A percentile compares a stretch with the other conserved stretches of the same genome.
These are phyloP conservation scores for Phengaris alcon DNA, from an alignment of 2,888 invertebrate species.

Conservation along the genomic window DNA sequence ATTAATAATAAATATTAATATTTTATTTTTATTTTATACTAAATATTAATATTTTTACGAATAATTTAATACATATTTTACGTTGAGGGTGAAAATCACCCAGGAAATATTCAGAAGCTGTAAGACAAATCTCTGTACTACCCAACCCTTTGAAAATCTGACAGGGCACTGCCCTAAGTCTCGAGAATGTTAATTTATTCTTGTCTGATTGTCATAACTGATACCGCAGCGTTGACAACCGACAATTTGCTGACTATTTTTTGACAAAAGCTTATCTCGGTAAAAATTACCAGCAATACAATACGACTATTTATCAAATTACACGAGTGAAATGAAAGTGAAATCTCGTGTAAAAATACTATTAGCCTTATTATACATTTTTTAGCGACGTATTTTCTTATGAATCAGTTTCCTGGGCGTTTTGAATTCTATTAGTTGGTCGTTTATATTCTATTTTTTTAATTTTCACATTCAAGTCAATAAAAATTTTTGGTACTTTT, in stretches of 20 bases:
- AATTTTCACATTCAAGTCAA: no score
- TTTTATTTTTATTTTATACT: no score
- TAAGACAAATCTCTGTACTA: neutral
- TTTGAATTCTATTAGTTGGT: no score
- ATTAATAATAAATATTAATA: no score
- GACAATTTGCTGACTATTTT: neutral
- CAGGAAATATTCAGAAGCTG: neutral
- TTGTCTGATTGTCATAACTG: neutral
- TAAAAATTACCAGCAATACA: neutral
- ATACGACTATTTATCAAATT: neutral
- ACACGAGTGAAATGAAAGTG: neutral
- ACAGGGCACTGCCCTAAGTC: neutral
- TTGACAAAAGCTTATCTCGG: slow-evolving; percentile 10
- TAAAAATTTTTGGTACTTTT: no score
- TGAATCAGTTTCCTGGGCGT: no score
- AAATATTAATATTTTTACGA: no score
- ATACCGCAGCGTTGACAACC: neutral
- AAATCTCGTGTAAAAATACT: neutral
- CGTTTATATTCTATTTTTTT: no score
- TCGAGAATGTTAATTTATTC: slow-evolving; percentile 2
- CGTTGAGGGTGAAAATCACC: neutral
- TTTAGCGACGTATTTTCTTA: no score
- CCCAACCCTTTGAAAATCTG: neutral
- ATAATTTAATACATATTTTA: neutral
- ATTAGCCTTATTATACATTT: neutral